These are phyloP conservation scores for Aradophagus sp. DNA, from an alignment of 1,140 invertebrate genomes.

Conservation along the genomic window DNA sequence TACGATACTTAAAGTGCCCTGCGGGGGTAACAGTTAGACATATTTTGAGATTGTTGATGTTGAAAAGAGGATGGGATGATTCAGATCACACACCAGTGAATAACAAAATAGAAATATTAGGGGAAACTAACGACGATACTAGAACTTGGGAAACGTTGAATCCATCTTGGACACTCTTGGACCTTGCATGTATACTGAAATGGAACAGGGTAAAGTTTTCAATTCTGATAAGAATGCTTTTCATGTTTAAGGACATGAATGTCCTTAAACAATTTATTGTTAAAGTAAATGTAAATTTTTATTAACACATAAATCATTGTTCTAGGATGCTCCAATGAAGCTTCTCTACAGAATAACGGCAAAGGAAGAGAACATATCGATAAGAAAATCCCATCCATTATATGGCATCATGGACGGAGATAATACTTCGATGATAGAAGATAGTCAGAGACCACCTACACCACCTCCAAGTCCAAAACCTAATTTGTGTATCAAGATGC, in stretches of 20 bases:
- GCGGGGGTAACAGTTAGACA: conserved; percentile 69
- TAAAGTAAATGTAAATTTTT: too few species aligned
- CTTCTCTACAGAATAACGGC: conserved; percentile 62
- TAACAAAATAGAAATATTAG: conserved; percentile 66
- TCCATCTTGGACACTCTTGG: conserved; percentile 67
- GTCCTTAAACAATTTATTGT: too few species aligned
- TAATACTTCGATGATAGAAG: conserved; percentile 60
- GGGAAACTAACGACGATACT: conserved; percentile 43
- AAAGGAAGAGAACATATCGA: conserved; percentile 46
- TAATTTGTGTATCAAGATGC: conserved; percentile 47
- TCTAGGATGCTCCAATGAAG: conserved; percentile 69
- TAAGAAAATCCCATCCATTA: conserved; percentile 19
- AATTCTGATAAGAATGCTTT: neutral
- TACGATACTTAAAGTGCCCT: conserved; percentile 67
- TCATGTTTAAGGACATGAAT: too few species aligned
- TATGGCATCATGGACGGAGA: conserved; percentile 27
- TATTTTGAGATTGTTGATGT: conserved; percentile 65
- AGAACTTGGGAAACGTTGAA: conserved; percentile 55
- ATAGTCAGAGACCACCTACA: conserved; percentile 68
- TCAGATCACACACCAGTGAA: conserved; percentile 39
- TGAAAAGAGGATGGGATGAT: conserved; percentile 70
- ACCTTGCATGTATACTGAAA: conserved; percentile 67
- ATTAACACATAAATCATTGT: conserved; percentile 17
- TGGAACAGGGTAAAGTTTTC: conserved; percentile 67
- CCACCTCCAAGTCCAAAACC: conserved; percentile 69